These are phyloP conservation scores for Pelvicachromis taeniatus DNA, from an alignment of 2,113 vertebrate genomes.

Conservation along the genomic window DNA sequence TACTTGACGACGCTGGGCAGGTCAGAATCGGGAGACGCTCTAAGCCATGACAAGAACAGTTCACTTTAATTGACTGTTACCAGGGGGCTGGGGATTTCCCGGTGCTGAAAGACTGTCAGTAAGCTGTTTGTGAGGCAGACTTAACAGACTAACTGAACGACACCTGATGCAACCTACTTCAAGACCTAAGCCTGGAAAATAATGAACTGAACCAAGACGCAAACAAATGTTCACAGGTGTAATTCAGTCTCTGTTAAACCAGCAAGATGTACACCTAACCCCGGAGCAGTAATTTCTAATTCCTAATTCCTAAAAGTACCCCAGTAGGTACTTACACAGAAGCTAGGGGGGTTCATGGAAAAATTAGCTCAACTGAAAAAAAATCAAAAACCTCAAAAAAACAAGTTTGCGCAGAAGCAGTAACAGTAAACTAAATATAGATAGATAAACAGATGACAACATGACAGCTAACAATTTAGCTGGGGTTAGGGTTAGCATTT, in stretches of 20 bases:
- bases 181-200: background rate
- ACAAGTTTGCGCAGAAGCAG: background rate
- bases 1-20: slow-evolving; percentile 3
- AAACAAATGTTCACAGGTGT: background rate
- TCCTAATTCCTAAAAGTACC: background rate
- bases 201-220: background rate
- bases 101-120: slow-evolving; percentile 20
- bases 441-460: background rate
- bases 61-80: slow-evolving; percentile 67
- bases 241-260: background rate
- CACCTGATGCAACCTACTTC: slow-evolving; percentile 13
- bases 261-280: background rate
- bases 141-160: slow-evolving; percentile 2
- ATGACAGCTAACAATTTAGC: background rate
- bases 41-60: slow-evolving; percentile 48
- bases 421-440: background rate
- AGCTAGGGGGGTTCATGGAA: background rate
- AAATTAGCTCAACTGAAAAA: background rate
- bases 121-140: slow-evolving; percentile 50
- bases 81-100: slow-evolving; percentile 26
- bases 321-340: background rate
- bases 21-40: slow-evolving; percentile 24
- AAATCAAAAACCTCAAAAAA: background rate
- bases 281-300: background rate
- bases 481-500: background rate